These are phyloP conservation scores for Acanthosoma haemorrhoidale DNA, from an alignment of 2,888 invertebrate genomes.

Conservation along the genomic window DNA sequence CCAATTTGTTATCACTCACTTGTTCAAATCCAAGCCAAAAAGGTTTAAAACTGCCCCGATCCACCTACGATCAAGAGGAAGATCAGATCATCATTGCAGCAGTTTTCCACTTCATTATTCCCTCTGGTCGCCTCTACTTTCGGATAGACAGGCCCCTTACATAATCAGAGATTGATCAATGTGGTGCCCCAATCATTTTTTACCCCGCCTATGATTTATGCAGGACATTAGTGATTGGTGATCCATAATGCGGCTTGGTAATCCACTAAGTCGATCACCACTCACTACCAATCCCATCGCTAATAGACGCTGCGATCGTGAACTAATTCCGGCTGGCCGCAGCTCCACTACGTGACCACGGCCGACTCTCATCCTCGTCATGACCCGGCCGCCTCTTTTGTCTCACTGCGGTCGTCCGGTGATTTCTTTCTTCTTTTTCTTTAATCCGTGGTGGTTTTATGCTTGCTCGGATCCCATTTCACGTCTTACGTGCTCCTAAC, in stretches of 20 bases:
- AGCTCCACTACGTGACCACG: slow-evolving; percentile 6
- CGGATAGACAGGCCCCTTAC: background rate
- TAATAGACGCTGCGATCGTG: background rate
- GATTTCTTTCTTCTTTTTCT: too few relatives aligned
- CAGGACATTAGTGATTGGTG: slow-evolving; percentile 25
- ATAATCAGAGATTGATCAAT: background rate
- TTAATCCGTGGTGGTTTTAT: background rate
- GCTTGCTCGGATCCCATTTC: background rate
- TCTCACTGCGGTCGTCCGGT: too few relatives aligned
- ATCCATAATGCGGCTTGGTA: slow-evolving; percentile 2
- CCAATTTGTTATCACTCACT: too few relatives aligned
- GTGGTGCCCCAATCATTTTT: slow-evolving; percentile 23
- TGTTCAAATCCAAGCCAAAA: too few relatives aligned
- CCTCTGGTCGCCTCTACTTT: background rate
- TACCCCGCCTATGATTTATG: slow-evolving; percentile 14
- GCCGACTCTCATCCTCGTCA: background rate
- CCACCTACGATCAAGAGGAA: too few relatives aligned
- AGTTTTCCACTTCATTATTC: background rate
- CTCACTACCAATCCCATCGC: background rate
- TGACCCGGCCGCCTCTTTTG: background rate
- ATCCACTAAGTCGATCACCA: slow-evolving; percentile 17
- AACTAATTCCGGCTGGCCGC: slow-evolving; percentile 6
- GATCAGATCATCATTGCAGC: too few relatives aligned
- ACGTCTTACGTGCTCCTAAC: background rate
- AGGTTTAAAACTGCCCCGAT: too few relatives aligned